phyloP scores from a whole-genome alignment of 2,888 invertebrate genomes.

The Cryptus viduatorius region DNA sequence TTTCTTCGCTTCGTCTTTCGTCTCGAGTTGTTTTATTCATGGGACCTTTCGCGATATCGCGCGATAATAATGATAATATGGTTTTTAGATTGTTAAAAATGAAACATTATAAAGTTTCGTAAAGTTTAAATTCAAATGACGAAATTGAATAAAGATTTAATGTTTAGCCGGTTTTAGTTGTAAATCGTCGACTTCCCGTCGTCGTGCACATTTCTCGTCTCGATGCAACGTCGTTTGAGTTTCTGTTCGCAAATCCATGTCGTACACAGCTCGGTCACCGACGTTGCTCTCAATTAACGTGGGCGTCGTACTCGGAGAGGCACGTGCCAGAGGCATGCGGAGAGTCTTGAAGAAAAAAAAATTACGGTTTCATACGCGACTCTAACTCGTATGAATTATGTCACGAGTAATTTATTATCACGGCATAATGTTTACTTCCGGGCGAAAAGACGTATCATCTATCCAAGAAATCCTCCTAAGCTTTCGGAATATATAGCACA shows the following conservation, averaged over 20 bases:
- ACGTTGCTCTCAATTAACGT: conserved; percentile 76
- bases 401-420: conserved; percentile 64
- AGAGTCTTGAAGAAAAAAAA: conserved; percentile 62
- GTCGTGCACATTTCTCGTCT: conserved; percentile 59
- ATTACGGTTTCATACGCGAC: conserved; percentile 62
- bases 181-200: conserved; percentile 67
- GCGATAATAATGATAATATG: too few relatives aligned
- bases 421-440: conserved; percentile 60
- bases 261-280: conserved; percentile 69
- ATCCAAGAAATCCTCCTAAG: too few relatives aligned
- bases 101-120: too few relatives aligned
- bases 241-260: conserved; percentile 82
- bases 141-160: conserved; percentile 22
- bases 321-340: conserved; percentile 76
- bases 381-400: conserved; percentile 70
- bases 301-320: conserved; percentile 75
- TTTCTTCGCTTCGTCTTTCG: too few relatives aligned
- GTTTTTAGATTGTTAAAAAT: too few relatives aligned
- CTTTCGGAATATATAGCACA: too few relatives aligned
- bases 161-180: conserved; percentile 51
- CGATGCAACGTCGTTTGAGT: conserved; percentile 74
- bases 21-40: too few relatives aligned
- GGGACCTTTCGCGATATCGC: too few relatives aligned
- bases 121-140: too few relatives aligned
- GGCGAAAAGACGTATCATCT: neutral